Base-by-base conservation (phyloP, 2,797 vertebrate genomes). In the Arrhamphus sclerolepis region DNA sequence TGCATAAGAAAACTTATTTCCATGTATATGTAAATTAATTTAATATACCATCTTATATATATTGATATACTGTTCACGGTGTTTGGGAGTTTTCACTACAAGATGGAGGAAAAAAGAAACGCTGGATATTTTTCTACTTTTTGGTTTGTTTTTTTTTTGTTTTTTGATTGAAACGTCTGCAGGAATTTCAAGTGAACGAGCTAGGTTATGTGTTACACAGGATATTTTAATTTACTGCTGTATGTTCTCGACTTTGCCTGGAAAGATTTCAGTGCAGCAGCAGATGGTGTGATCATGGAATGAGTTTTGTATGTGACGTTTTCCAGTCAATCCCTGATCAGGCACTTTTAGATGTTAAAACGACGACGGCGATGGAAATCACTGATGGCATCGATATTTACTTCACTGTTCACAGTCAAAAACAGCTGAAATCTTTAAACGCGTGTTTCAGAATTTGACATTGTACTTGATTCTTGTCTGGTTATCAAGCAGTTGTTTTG, bases 21-120 rank as follows among this genome's bases (percentile, higher is more conserved):
- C 83, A 79, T 77, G 71, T 80, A 54, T 66, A 62, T 86, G 90
- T 89, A 87, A 89, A 87, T 86, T 56, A 83, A 91, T 87, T 84
- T 82, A 89, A 89, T 76, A 84, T 81, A 79, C 68, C 70, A 67
- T 78, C 77, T n/a, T 40, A 44, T 20, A 79, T 72, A 68, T 84
- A 75, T 80, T 87, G 77, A 82, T 79, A 83, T 75, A 63, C 73
- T 72, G 71, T 81, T n/a, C 77, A 75, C 77, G 58, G 69, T 77
- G 68, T 79, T 28, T 64, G 70, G 75, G 63, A 70, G 75, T 57
- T 78, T 68, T 85, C 68, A 80, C 66, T 80, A 61, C 62, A 61
- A 62, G 56, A 70, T 52, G 62, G 72, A 78, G 49, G 39, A 5
- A 44, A 44, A 70, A 62, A 61, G 59, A 72, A 71, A 21, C 66